Evolutionary conservation across 2,797 vertebrate genomes (phyloP).

Genomic region (Staurois parvus): DNA sequence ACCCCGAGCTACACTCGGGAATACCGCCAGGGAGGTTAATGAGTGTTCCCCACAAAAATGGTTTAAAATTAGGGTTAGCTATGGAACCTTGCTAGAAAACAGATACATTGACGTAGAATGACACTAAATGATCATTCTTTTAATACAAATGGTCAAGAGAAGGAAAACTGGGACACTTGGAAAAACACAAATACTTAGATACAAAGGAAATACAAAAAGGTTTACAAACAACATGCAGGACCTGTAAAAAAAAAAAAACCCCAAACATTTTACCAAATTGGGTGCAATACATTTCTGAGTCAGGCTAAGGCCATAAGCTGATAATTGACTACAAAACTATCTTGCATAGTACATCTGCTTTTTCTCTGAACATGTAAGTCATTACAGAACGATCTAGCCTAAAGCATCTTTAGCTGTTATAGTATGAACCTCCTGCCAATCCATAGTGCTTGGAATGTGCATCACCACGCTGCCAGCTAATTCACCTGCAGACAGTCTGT

Average conservation of each 20-base stretch:
- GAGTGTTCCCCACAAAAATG: too few species aligned
- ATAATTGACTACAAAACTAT: neutral
- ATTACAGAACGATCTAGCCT: constrained; percentile 28
- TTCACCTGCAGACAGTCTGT: constrained; percentile 37
- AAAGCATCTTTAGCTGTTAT: constrained; percentile 17
- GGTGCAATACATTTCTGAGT: neutral
- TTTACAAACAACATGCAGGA: neutral
- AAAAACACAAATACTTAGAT: neutral
- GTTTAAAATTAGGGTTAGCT: too few species aligned
- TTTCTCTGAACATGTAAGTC: constrained; percentile 18
- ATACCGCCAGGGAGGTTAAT: too few species aligned
- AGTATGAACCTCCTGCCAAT: constrained; percentile 18
- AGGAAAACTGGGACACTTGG: neutral
- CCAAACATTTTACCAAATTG: too few species aligned
- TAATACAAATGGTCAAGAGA: too few species aligned
- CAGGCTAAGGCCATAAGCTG: neutral
- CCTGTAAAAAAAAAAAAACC: neutral
- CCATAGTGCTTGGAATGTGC: neutral
- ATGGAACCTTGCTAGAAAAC: too few species aligned
- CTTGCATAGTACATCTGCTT: constrained; percentile 9
- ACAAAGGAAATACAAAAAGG: neutral
- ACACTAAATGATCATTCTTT: too few species aligned
- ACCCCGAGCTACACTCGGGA: too few species aligned
- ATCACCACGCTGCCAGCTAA: constrained; percentile 5
- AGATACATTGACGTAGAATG: too few species aligned